phyloP scores from a whole-genome alignment of 2,797 vertebrate genomes.

The Tiaroga cobitis region DNA sequence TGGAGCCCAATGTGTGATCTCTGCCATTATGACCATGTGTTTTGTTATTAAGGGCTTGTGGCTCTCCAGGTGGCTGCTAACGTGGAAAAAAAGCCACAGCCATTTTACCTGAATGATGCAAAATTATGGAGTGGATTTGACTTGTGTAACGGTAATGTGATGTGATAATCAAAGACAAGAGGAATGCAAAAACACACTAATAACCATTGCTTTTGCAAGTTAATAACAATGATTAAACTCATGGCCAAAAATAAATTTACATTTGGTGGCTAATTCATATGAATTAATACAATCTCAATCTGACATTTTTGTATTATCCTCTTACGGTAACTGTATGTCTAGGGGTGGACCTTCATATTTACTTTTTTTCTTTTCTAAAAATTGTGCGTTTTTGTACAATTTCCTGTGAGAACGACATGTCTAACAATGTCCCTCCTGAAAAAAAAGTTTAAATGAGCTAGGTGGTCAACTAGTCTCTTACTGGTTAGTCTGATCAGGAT shows the following conservation, averaged over 20 bases:
- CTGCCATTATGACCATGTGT: conserved; percentile 35
- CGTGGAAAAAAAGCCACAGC: background rate
- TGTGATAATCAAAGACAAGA: conserved; percentile 11
- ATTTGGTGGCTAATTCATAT: background rate
- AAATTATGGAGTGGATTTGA: conserved; percentile 3
- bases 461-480: background rate
- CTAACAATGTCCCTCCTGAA: background rate
- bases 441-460: background rate
- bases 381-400: no score
- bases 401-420: background rate
- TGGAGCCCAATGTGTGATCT: conserved; percentile 20
- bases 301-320: background rate
- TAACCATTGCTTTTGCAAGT: background rate
- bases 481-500: background rate
- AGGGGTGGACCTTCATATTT: background rate
- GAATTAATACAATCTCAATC: background rate
- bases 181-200: conserved; percentile 2
- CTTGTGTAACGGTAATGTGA: background rate
- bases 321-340: background rate
- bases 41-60: conserved; percentile 13
- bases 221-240: background rate
- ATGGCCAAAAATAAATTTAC: background rate
- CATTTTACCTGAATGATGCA: conserved; percentile 6
- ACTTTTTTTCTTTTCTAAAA: no score
- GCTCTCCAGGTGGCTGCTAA: background rate